Percentiles rank a stretch among this genome's conserved stretches.
These are phyloP conservation scores for Drosophila austrosaltans DNA, from an alignment of 2,888 invertebrate genomes.

Conservation along the genomic window DNA sequence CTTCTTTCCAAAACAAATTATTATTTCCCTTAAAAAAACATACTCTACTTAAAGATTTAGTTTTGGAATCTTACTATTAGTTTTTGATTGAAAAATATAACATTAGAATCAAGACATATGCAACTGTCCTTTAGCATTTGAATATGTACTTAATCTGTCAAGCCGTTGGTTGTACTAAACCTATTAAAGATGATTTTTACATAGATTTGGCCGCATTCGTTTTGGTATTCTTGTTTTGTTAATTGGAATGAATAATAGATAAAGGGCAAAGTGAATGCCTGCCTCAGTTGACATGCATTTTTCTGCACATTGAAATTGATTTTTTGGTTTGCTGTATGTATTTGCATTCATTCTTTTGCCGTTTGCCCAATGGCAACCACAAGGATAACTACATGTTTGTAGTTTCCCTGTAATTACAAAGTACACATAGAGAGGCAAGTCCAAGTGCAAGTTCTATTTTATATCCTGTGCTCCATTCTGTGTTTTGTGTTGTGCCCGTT, in stretches of 20 bases:
- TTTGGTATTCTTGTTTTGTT: slow-evolving; percentile 38
- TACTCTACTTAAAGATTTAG: too few relatives aligned
- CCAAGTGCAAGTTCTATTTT: slow-evolving; percentile 27
- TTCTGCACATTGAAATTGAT: slow-evolving; percentile 55
- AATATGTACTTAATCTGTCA: background rate
- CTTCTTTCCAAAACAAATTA: too few relatives aligned
- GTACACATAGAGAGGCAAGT: slow-evolving; percentile 41
- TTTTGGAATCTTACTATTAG: too few relatives aligned
- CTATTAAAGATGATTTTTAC: background rate
- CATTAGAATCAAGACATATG: too few relatives aligned
- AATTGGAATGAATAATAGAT: slow-evolving; percentile 65
- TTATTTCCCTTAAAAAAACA: too few relatives aligned
- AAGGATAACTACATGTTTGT: slow-evolving; percentile 56
- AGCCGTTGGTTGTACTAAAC: background rate
- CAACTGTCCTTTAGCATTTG: too few relatives aligned
- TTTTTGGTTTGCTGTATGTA: slow-evolving; percentile 23
- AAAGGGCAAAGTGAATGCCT: slow-evolving; percentile 22
- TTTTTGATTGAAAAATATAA: too few relatives aligned
- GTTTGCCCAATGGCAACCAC: slow-evolving; percentile 9
- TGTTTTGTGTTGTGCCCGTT: slow-evolving; percentile 12
- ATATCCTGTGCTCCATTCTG: slow-evolving; percentile 16
- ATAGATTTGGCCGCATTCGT: background rate
- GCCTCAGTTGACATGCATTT: slow-evolving; percentile 30
- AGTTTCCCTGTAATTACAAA: slow-evolving; percentile 65
- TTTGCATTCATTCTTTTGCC: slow-evolving; percentile 1